Base-by-base conservation (phyloP, 2,888 invertebrate genomes). In the Drosophila maculinotata region DNA sequence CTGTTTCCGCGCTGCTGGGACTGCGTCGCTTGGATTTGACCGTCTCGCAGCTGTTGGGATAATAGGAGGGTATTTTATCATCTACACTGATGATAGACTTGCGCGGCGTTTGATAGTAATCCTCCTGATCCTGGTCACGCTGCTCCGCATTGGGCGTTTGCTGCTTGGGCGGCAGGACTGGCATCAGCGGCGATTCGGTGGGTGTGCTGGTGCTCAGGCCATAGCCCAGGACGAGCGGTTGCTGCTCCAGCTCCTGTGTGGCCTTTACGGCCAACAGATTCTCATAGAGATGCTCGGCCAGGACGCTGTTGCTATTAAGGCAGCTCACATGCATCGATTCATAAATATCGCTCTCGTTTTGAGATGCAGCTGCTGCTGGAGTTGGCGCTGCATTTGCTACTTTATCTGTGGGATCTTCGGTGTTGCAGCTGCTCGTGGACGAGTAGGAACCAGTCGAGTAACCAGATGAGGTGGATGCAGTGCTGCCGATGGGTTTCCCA, bases 11-110 rank as follows among this genome's bases (percentile, higher is more conserved):
- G 57, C 72, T 84, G 72, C 76, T 77, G 14, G 76, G 83, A 47
- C 89, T 87, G 23, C 79, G 86, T 4, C 89, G 84, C 23, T 86
- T 85, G 31, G 78, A 80, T 74, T 89, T 91, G 3, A 78, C 49
- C 0, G 89, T 90, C 68, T 91, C 91, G 63, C 89, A 90, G 58
- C 89, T 89, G 54, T 92, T 92, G 10, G 92, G 92, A 80, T 91
- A 91, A 57, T 92, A 92, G 0, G 92, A 92, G 8, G 92, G 90
- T 57, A 91, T 79, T 72, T 92, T 92, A 2, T 92, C 92, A 59
- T 92, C 92, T 25, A 92, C 87, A 45, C 90, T 90, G 4, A 90
- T 89, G 9, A 90, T 87, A 10, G 90, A 90, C 63, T 90, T 90
- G 8, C 91, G 81, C 1, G 90, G 90, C 2, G 90, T 90, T 68